Evolutionary conservation across 1,140 invertebrate species (phyloP).

Genomic region (Drosophila tsacasi): DNA sequence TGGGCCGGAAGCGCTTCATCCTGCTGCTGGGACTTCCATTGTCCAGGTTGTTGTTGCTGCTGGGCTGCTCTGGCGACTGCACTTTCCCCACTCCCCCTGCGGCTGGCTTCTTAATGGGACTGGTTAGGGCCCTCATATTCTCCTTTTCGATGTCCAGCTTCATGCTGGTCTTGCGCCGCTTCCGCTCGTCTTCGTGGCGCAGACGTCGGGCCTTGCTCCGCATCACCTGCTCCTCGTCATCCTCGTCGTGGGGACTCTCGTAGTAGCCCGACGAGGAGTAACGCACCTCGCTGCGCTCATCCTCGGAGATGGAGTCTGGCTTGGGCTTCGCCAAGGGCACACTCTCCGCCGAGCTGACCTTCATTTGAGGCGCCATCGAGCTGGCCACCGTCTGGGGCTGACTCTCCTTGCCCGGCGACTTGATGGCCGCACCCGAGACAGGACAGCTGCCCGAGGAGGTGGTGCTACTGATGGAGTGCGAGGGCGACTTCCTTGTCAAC

Average conservation of each 20-base stretch:
- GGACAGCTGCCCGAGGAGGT: conserved; percentile 89
- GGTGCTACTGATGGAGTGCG: conserved; percentile 87
- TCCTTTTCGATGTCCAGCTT: conserved; percentile 84
- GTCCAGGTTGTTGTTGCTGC: conserved; percentile 20
- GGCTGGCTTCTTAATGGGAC: conserved; percentile 76
- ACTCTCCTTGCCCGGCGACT: conserved; percentile 61
- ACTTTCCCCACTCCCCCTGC: not conserved
- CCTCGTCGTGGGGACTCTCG: conserved; percentile 91
- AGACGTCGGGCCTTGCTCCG: conserved; percentile 63
- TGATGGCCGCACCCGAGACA: conserved; percentile 85
- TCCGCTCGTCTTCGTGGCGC: conserved; percentile 81
- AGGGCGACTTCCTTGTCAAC: conserved; percentile 76
- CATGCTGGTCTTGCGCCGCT: conserved; percentile 81
- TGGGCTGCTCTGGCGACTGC: conserved; percentile 69
- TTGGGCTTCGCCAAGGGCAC: conserved; percentile 40
- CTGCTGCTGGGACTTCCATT: conserved; percentile 76
- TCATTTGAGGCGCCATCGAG: conserved; percentile 35
- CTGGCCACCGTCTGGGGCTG: conserved; percentile 66
- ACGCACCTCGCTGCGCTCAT: conserved; percentile 88
- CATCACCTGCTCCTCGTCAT: conserved; percentile 61
- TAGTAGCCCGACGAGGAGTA: conserved; percentile 93
- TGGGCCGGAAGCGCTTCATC: conserved; percentile 83
- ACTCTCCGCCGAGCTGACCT: conserved; percentile 38
- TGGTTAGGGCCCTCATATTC: conserved; percentile 80
- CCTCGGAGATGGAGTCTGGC: conserved; percentile 87